These are phyloP conservation scores for Lithobates pipiens DNA, from an alignment of 2,797 vertebrate species.

Conservation along the genomic window DNA sequence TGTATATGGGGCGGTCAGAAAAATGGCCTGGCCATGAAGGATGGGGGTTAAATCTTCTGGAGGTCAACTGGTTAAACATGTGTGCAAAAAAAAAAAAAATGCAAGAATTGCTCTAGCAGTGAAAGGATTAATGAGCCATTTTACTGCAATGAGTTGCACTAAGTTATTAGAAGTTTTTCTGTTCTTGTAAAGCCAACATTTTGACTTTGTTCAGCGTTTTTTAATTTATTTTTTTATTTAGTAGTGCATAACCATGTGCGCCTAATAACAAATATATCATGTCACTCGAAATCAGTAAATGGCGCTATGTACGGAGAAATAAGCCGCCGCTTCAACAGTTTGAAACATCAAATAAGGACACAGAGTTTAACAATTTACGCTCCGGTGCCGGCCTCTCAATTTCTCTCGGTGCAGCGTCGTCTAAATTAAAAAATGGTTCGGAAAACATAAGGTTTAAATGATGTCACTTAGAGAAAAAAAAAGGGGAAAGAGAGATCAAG, in stretches of 20 bases:
- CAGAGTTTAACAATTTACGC: slow-evolving; percentile 42
- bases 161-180: slow-evolving; percentile 2
- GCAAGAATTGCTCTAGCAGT: too few species aligned
- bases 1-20: too few species aligned
- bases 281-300: slow-evolving; percentile 48
- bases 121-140: not conserved
- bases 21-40: too few species aligned
- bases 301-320: slow-evolving; percentile 11
- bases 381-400: slow-evolving; percentile 23
- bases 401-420: slow-evolving; percentile 8
- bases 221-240: not conserved
- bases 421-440: slow-evolving; percentile 29
- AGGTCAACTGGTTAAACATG: too few species aligned
- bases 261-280: slow-evolving; percentile 49
- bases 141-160: not conserved
- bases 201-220: not conserved
- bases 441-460: slow-evolving; percentile 55
- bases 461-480: slow-evolving; percentile 31
- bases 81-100: too few species aligned
- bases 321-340: slow-evolving; percentile 41
- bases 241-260: slow-evolving; percentile 7
- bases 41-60: too few species aligned
- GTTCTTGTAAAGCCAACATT: not conserved
- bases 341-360: slow-evolving; percentile 48
- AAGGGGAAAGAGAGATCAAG: not conserved